Base-by-base conservation (phyloP, 2,113 vertebrate genomes). In the Muntiacus reevesi region DNA sequence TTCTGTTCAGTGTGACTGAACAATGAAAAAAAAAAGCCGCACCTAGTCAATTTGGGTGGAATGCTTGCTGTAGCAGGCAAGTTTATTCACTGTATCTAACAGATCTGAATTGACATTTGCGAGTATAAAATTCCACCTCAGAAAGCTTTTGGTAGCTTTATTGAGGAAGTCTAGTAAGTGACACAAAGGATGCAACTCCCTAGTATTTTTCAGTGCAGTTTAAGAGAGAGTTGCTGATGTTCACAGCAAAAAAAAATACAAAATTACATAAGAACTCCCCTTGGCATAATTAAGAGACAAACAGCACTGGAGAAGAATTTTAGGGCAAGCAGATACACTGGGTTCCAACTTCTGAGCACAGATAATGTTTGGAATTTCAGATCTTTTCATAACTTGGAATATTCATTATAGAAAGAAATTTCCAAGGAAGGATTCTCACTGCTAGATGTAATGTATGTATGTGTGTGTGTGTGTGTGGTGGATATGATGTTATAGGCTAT, bases 1-100 rank as follows among this genome's bases (percentile, higher is more conserved):
- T 97, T 98, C 93, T 97, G 93, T 98, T 93, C 87, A 85, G 33
- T 23, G 3, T 92, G 64, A 94, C 94, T 97, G 91, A 98, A 98
- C 95, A 97, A 87, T 90, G 94, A 85, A 57, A 62, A 87, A n/a
- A 93, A 97, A 97, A 71, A 97, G 97, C 93, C 93, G 82, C 45
- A 95, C 97, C 79, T 97, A 88, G 87, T 90, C 67, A 25, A 94
- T 97, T 97, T 91, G 2, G 54, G 78, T 94, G 83, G 87, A 85
- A 79, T 81, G 64, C 91, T 95, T 87, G 74, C 88, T 76, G 64
- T 47, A 93, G 88, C 74, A 95, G 88, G 93, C 85, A 83, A 4
- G 2, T 94, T 97, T 92, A 64, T 94, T 97, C 47, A 84, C 23
- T 16, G 50, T 59, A 40, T 76, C 90, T 96, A 16, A 89, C 55